These are phyloP conservation scores for Seriola dumerili DNA, from an alignment of 2,113 vertebrate genomes.

Conservation along the genomic window DNA sequence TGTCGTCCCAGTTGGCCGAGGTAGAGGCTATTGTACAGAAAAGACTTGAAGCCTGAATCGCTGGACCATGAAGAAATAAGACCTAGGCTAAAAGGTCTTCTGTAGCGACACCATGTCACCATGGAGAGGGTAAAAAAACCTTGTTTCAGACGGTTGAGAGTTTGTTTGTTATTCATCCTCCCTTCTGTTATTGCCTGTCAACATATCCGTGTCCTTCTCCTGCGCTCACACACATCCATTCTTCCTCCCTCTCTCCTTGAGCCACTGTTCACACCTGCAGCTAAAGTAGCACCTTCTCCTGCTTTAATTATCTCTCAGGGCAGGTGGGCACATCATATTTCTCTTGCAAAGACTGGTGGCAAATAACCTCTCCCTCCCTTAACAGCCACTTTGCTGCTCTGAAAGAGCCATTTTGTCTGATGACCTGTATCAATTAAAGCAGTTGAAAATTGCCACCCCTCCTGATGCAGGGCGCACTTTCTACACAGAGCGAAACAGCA, in stretches of 20 bases:
- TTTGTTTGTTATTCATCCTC: conserved; percentile 14
- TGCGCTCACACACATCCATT: neutral
- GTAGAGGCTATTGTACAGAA: neutral
- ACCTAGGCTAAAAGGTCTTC: conserved; percentile 11
- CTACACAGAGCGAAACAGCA: conserved; percentile 25
- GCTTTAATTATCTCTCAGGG: conserved; percentile 40
- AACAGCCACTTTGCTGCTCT: conserved; percentile 21
- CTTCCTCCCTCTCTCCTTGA: neutral
- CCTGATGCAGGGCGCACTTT: conserved; percentile 21
- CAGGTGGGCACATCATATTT: conserved; percentile 19
- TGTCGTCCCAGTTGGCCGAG: neutral
- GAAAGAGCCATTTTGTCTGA: conserved; percentile 31
- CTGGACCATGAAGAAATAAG: conserved; percentile 6
- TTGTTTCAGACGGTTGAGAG: conserved; percentile 26
- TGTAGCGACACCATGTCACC: neutral
- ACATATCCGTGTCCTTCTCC: conserved; percentile 6
- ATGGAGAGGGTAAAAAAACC: neutral
- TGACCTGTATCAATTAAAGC: conserved; percentile 52
- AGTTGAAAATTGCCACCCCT: conserved; percentile 22
- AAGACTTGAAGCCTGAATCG: neutral
- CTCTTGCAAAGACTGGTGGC: conserved; percentile 16
- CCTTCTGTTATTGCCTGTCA: conserved; percentile 7
- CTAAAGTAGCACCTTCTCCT: conserved; percentile 32
- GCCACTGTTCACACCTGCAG: conserved; percentile 33
- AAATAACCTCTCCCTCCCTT: conserved; percentile 21